phyloP scores from a whole-genome alignment of 2,797 vertebrate genomes.

The Cetoscarus ocellatus region DNA sequence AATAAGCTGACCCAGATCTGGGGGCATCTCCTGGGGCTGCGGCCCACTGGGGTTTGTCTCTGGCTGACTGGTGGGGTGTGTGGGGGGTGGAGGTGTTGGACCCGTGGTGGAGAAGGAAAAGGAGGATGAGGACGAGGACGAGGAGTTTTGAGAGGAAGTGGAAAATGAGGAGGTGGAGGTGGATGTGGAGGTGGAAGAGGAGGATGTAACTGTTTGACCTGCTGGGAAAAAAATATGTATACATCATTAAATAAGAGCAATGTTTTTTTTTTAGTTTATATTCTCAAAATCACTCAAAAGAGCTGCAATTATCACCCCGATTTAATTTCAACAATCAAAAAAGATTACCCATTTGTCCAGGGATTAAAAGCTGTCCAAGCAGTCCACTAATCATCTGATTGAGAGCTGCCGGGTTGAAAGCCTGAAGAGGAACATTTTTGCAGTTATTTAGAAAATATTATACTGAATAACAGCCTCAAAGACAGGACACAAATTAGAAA shows the following conservation, averaged over 20 bases:
- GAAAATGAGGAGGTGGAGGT: constrained; percentile 72
- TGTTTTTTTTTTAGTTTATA: neutral
- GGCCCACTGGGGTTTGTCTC: constrained; percentile 74
- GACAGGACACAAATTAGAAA: neutral
- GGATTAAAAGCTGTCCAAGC: constrained; percentile 92
- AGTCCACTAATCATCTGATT: constrained; percentile 95
- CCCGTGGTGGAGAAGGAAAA: constrained; percentile 81
- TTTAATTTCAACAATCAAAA: neutral
- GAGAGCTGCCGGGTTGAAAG: constrained; percentile 87
- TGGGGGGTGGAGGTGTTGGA: constrained; percentile 51
- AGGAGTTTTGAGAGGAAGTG: constrained; percentile 70
- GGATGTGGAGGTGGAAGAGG: constrained; percentile 77
- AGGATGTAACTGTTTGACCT: constrained; percentile 71
- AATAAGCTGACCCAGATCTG: constrained; percentile 87
- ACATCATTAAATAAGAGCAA: neutral
- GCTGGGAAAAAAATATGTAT: constrained; percentile 42
- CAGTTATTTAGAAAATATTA: neutral
- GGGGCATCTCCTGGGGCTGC: constrained; percentile 71
- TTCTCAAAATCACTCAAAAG: neutral
- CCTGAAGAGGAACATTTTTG: constrained; percentile 52
- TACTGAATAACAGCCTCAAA: neutral
- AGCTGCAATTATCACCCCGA: neutral
- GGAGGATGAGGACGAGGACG: constrained; percentile 74
- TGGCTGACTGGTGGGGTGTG: constrained; percentile 55
- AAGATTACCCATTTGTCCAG: constrained; percentile 87